Base-by-base conservation (phyloP, 1,140 invertebrate genomes). In the Schlechtendalia chinensis region DNA sequence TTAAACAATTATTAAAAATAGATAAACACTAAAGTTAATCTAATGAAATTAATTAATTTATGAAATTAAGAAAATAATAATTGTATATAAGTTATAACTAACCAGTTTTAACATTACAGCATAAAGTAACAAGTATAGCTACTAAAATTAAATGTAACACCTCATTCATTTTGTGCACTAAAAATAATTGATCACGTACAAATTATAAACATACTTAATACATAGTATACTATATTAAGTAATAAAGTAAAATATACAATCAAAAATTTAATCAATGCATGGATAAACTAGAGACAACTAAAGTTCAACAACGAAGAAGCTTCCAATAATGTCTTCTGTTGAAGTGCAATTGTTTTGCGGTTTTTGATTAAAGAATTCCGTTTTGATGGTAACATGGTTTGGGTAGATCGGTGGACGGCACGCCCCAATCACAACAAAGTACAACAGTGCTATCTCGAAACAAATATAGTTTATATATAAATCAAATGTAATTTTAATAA, bases 311-410 rank as follows among this genome's bases (percentile, higher is more conserved):
- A n/a, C n/a, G n/a, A n/a, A n/a, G n/a, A n/a, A n/a, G n/a, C n/a
- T n/a, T n/a, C n/a, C n/a, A n/a, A n/a, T n/a, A n/a, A n/a, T n/a
- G n/a, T n/a, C n/a, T n/a, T n/a, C n/a, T n/a, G n/a, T n/a, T n/a
- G n/a, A n/a, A n/a, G 17, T 29, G 3, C 27, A 27, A 58, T 69
- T 16, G 32, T 47, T 24, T 3, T 50, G 11, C 19, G 27, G n/a
- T 61, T 61, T 50, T 61, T 77, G 56, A 77, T 79, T 79, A 29
- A 63, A 47, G 58, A 79, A 79, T 79, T 79, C 58, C 39, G 75
- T 79, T 77, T 77, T 47, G 24, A 61, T 79, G n/a, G 56, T 47
- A 69, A 63, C 27, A 67, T 27, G 24, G 69, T 53, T 54, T 50
- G 75, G 32, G 32, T 63, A 58, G 22, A 69, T 17, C 39, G 6